These are phyloP conservation scores for Apistogramma diplotaenia DNA, from an alignment of 2,113 vertebrate species.

Conservation along the genomic window DNA sequence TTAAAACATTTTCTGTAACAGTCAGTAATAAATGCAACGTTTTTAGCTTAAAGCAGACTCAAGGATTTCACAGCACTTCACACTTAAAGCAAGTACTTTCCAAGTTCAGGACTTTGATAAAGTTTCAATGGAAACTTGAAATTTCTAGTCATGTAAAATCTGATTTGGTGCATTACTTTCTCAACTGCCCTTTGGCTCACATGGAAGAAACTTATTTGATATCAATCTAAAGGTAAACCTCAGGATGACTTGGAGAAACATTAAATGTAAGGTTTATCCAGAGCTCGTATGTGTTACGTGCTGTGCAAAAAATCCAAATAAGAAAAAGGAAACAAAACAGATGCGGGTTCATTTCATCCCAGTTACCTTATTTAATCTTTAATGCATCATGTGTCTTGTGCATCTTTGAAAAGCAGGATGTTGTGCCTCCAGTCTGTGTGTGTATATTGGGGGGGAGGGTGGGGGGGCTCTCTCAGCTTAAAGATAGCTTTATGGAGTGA, in stretches of 20 bases:
- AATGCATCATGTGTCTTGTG: conserved; percentile 48
- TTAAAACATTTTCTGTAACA: too few species aligned
- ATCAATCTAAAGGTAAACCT: conserved; percentile 39
- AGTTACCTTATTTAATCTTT: conserved; percentile 56
- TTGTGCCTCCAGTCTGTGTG: conserved; percentile 45
- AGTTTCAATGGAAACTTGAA: not conserved
- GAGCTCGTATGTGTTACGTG: not conserved
- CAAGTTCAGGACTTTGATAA: not conserved
- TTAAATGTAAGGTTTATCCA: conserved; percentile 5
- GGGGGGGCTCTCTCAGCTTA: conserved; percentile 46
- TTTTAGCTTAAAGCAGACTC: not conserved
- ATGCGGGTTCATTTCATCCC: conserved; percentile 40
- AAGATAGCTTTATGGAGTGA: conserved; percentile 64
- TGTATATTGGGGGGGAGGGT: conserved; percentile 37
- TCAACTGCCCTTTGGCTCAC: conserved; percentile 26
- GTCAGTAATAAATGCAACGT: too few species aligned
- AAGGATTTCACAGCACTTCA: not conserved
- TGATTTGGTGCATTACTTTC: conserved; percentile 29
- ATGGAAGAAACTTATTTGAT: conserved; percentile 35
- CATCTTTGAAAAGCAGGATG: conserved; percentile 42
- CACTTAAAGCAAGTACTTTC: not conserved
- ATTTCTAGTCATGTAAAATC: conserved; percentile 2
- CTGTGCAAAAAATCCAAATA: not conserved
- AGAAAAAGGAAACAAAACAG: not conserved
- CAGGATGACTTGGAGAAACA: conserved; percentile 50